Percentiles rank a stretch among this genome's conserved stretches.
Evolutionary conservation across 1,140 invertebrate genomes (phyloP).

Genomic region (Drosophila watanabei): DNA sequence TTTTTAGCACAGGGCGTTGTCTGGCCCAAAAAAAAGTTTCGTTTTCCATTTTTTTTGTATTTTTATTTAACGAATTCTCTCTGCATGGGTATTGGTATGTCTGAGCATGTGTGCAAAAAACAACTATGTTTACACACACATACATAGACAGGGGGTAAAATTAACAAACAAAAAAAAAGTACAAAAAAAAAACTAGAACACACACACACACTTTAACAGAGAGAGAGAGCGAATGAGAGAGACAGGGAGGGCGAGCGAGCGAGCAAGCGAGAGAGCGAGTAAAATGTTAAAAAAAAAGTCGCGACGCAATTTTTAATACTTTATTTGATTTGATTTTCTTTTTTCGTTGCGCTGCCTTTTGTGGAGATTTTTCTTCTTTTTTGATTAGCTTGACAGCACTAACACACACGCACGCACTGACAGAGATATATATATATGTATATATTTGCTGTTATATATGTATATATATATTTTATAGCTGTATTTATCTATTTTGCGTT

Average conservation of each 20-base stretch:
- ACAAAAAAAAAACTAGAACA: constrained; percentile 27
- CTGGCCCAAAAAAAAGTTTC: constrained; percentile 22
- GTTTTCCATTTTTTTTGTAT: constrained; percentile 9
- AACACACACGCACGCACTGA: constrained; percentile 25
- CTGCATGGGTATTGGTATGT: not conserved
- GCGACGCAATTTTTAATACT: constrained; percentile 72
- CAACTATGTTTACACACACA: constrained; percentile 31
- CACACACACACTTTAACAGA: constrained; percentile 30
- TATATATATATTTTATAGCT: constrained; percentile 20
- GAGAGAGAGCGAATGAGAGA: constrained; percentile 5
- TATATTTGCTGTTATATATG: constrained; percentile 14
- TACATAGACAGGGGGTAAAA: not conserved
- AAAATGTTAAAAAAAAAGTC: constrained; percentile 51
- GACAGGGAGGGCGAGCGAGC: constrained; percentile 4
- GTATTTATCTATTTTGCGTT: constrained; percentile 48
- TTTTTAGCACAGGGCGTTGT: constrained; percentile 39
- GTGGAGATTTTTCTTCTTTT: constrained; percentile 6
- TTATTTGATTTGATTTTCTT: constrained; percentile 21
- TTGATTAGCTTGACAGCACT: constrained; percentile 22
- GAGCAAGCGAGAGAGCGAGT: constrained; percentile 6
- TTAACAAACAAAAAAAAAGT: constrained; percentile 1
- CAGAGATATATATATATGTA: constrained; percentile 2
- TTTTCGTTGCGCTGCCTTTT: constrained; percentile 12
- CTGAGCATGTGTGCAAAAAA: constrained; percentile 9
- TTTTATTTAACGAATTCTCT: constrained; percentile 25